Evolutionary conservation across 2,888 invertebrate genomes (phyloP), one percentile per base, ranked within the genome.

Genomic region (Drosophila paranaensis): DNA sequence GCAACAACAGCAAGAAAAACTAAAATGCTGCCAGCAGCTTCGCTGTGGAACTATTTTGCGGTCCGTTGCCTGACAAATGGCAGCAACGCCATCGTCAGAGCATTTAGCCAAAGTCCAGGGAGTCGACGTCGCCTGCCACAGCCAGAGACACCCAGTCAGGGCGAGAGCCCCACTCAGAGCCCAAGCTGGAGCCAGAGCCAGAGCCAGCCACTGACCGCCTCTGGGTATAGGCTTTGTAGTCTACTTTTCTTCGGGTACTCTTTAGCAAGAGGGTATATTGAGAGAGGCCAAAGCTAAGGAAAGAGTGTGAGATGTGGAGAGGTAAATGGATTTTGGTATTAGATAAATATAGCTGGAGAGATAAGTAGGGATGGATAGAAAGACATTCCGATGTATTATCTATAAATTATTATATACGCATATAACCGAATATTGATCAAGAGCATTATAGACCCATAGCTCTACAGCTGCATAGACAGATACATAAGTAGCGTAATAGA

Each of bases 11-110:
- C 60, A 65, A 61, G 48, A 79, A 58, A 61, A 79, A 77, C 58
- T 68, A 60, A 71, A 77, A 67, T 43, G 48, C 62, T 70, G 79
- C 60, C 60, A 65, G 76, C 60, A 66, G 66, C 55, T 73, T 35
- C 48, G 66, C 77, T 69, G 67, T 77, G 74, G 70, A 88, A 86
- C 85, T 88, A 85, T 86, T 86, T 85, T 86, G 85, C 85, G 88
- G 88, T 85, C 75, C 75, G 77, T 63, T 85, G 88, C 75, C 85
- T 86, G 88, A 86, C 85, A 86, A 85, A 86, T 86, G 86, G 81
- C 86, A 75, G 78, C 76, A 77, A 76, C 81, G 77, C 82, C 79
- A 79, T 72, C 68, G 74, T 62, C 74, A 71, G 71, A 75, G 75
- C 78, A 84, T 76, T 86, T 88, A 83, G 83, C 81, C 77, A 71